Conservation (phyloP, 2,888 invertebrate genomes). For the Conomelus anceps region DNA sequence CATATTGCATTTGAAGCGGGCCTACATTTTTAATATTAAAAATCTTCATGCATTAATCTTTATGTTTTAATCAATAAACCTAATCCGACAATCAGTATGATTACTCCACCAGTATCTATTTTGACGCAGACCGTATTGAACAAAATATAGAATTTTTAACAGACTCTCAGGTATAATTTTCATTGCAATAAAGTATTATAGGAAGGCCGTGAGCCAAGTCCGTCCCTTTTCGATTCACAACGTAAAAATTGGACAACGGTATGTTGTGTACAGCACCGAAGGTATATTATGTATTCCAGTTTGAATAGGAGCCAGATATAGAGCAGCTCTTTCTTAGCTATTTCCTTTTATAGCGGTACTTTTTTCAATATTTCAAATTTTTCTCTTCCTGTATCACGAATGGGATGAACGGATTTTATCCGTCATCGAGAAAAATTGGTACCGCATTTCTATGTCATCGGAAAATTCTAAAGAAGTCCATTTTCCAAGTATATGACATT, state of each 20-base stretch:
- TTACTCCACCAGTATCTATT: too few species aligned
- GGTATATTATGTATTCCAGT: background rate
- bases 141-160: background rate
- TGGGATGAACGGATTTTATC: background rate
- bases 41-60: too few species aligned
- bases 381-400: background rate
- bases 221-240: background rate
- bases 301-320: background rate
- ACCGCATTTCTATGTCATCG: too few species aligned
- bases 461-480: too few species aligned
- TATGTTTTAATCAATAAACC: too few species aligned
- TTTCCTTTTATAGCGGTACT: background rate
- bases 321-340: background rate
- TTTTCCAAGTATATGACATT: too few species aligned
- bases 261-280: background rate
- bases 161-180: background rate
- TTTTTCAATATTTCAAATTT: background rate
- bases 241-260: background rate
- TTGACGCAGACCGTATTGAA: too few species aligned
- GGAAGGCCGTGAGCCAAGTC: background rate
- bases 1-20: too few species aligned
- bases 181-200: background rate
- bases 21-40: too few species aligned
- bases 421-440: too few species aligned
- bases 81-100: background rate